phyloP scores from a whole-genome alignment of 2,797 vertebrate genomes.

The Trematomus bernacchii region DNA sequence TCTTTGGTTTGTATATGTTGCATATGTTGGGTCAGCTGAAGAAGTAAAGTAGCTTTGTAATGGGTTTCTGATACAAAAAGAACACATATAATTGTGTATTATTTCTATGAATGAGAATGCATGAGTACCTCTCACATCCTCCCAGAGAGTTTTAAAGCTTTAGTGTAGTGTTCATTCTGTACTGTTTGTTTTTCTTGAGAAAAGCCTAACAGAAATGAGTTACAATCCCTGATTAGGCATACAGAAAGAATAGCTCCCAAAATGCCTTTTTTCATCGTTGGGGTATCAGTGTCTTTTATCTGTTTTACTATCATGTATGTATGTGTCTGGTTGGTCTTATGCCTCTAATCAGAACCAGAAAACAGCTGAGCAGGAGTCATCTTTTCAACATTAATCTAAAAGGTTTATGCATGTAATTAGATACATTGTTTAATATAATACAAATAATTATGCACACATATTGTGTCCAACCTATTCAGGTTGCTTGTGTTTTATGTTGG shows the following conservation, averaged over 20 bases:
- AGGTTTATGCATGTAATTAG: not conserved
- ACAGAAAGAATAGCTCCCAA: not conserved
- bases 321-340: not conserved
- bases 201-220: constrained; percentile 4
- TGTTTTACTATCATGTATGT: too few relatives aligned
- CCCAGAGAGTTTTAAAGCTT: constrained; percentile 9
- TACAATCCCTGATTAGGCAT: not conserved
- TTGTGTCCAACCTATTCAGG: not conserved
- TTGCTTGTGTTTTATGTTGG: constrained; percentile 1
- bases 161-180: not conserved
- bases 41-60: not conserved
- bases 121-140: not conserved
- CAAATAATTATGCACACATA: not conserved
- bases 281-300: too few relatives aligned
- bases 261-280: too few relatives aligned
- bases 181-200: constrained; percentile 13
- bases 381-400: not conserved
- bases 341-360: constrained; percentile 11
- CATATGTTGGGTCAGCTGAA: constrained; percentile 1
- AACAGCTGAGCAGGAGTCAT: constrained; percentile 7
- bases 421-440: not conserved
- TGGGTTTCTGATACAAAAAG: constrained; percentile 6
- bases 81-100: not conserved
- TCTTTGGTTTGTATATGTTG: constrained; percentile 8
- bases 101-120: constrained; percentile 15